A percentile compares a stretch with the other conserved stretches of the same genome.
phyloP scores from a whole-genome alignment of 2,113 vertebrate genomes.

The Psittacara wagleri region DNA sequence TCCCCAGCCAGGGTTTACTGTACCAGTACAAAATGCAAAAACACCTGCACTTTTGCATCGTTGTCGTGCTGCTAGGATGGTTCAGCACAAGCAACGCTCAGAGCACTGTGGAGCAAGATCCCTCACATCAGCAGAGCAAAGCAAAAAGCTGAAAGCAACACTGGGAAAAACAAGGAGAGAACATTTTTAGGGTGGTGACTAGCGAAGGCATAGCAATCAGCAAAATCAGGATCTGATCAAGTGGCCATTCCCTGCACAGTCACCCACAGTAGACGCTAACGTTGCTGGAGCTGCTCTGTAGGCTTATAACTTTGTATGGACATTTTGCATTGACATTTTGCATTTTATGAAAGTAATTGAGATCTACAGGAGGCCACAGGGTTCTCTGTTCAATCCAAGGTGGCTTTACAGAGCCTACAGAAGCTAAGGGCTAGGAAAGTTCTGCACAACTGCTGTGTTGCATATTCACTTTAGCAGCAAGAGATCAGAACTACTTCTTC shows the following conservation, averaged over 20 bases:
- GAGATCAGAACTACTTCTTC: not conserved
- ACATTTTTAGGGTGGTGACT: not conserved
- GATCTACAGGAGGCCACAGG: not conserved
- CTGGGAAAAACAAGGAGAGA: not conserved
- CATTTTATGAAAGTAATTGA: not conserved
- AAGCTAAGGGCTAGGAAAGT: not conserved
- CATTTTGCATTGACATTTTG: not conserved
- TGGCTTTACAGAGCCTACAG: not conserved
- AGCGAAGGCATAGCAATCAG: not conserved
- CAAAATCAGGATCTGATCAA: not conserved
- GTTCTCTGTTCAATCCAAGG: not conserved
- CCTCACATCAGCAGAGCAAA: not conserved
- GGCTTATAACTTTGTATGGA: not conserved
- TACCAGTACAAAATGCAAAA: not conserved
- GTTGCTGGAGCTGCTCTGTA: not conserved
- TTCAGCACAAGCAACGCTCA: not conserved
- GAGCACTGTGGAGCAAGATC: not conserved
- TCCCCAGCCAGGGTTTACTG: not conserved
- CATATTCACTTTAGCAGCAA: rapidly evolving
- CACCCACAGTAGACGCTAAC: not conserved
- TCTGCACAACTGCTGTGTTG: not conserved
- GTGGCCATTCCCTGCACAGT: not conserved
- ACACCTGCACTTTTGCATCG: not conserved
- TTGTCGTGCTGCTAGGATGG: not conserved
- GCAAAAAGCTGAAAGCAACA: not conserved